Percentiles rank a stretch among this genome's conserved stretches.
Evolutionary conservation across 2,888 invertebrate species (phyloP).

Genomic region (Meiosimyza decipiens): DNA sequence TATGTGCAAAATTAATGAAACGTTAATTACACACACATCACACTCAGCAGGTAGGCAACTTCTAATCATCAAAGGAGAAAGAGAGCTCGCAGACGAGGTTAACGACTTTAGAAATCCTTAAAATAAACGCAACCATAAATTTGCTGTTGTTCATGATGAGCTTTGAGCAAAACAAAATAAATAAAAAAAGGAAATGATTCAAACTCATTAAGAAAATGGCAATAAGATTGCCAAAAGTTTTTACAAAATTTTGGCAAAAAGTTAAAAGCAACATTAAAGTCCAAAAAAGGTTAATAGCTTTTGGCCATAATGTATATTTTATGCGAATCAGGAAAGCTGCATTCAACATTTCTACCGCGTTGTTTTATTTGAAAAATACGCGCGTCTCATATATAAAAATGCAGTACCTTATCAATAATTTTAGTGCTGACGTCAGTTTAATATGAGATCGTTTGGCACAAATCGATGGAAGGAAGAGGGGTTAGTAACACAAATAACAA

Average conservation of each 20-base stretch:
- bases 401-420: too few species aligned
- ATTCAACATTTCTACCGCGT: too few species aligned
- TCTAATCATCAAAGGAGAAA: background rate
- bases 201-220: background rate
- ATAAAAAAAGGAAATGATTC: background rate
- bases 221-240: background rate
- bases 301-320: too few species aligned
- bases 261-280: too few species aligned
- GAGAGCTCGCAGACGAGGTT: constrained; percentile 1
- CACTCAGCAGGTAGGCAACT: constrained; percentile 9
- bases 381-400: too few species aligned
- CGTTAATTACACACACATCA: constrained; percentile 6
- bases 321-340: too few species aligned
- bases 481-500: too few species aligned
- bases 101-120: constrained; percentile 21
- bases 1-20: constrained; percentile 9
- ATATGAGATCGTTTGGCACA: background rate
- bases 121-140: constrained; percentile 7
- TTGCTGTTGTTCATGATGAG: constrained; percentile 8
- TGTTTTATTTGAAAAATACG: too few species aligned
- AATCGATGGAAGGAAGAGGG: background rate
- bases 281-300: too few species aligned
- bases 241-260: background rate
- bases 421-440: too few species aligned
- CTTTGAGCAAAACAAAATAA: background rate